Percentiles rank a stretch among this genome's conserved stretches.
phyloP scores from a whole-genome alignment of 2,113 vertebrate species.

The Rhabdornis inornatus region DNA sequence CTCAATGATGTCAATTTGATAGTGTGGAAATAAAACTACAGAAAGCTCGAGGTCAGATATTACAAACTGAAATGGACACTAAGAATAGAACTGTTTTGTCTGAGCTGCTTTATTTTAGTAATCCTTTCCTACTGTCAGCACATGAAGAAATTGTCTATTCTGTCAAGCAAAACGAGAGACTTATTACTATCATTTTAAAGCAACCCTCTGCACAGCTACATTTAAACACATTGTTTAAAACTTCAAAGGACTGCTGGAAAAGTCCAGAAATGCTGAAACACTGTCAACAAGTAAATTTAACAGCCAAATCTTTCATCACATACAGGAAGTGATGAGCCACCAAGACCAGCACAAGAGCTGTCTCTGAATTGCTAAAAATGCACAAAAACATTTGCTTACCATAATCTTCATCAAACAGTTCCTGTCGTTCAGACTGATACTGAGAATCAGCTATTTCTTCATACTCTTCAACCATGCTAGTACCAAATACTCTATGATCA shows the following conservation, averaged over 20 bases:
- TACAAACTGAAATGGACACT: not conserved
- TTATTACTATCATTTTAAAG: not conserved
- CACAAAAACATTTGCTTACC: slow-evolving; percentile 72
- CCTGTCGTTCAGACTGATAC: slow-evolving; percentile 90
- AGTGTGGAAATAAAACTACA: not conserved
- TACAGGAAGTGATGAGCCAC: not conserved
- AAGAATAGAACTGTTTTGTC: not conserved
- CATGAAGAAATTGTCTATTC: not conserved
- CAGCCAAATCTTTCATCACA: not conserved
- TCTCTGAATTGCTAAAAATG: not conserved
- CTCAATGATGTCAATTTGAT: not conserved
- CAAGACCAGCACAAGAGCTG: not conserved
- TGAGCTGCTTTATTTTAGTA: not conserved
- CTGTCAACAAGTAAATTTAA: not conserved
- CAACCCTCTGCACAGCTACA: not conserved
- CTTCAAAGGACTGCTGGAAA: not conserved
- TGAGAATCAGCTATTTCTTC: slow-evolving; percentile 97
- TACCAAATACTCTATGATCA: slow-evolving; percentile 89
- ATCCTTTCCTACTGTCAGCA: not conserved
- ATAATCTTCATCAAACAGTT: slow-evolving; percentile 93
- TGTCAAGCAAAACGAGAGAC: not conserved
- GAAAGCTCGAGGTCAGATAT: not conserved
- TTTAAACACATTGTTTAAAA: not conserved
- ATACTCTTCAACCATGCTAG: slow-evolving; percentile 99
- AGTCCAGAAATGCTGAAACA: not conserved